phyloP scores from a whole-genome alignment of 2,888 invertebrate genomes.

The Lucinisca nassula region DNA sequence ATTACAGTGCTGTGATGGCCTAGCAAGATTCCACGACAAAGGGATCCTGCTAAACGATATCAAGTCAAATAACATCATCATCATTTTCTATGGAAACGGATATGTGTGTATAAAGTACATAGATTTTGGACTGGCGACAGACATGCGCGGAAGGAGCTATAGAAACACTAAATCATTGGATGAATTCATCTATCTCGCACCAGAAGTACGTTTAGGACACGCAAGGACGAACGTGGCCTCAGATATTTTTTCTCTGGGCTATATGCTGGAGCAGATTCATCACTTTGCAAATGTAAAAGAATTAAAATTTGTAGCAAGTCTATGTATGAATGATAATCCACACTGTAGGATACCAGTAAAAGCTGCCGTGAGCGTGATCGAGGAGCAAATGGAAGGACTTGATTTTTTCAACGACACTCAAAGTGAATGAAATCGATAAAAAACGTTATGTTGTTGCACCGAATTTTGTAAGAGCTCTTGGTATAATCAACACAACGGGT shows the following conservation, averaged over 20 bases:
- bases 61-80: slow-evolving; percentile 64
- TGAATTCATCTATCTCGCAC: slow-evolving; percentile 63
- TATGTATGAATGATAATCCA: slow-evolving; percentile 61
- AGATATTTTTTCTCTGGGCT: slow-evolving; percentile 65
- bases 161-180: slow-evolving; percentile 66
- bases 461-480: no score
- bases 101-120: slow-evolving; percentile 60
- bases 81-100: slow-evolving; percentile 34
- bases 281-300: slow-evolving; percentile 35
- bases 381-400: slow-evolving; percentile 39
- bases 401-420: not conserved
- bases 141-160: slow-evolving; percentile 63
- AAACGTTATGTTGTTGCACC: no score
- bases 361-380: slow-evolving; percentile 37
- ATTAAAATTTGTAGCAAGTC: slow-evolving; percentile 34
- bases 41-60: slow-evolving; percentile 67
- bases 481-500: no score
- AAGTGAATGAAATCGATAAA: no score
- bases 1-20: slow-evolving; percentile 61
- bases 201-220: slow-evolving; percentile 57
- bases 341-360: slow-evolving; percentile 42
- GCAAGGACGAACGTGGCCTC: slow-evolving; percentile 50
- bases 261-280: slow-evolving; percentile 63
- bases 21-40: slow-evolving; percentile 62
- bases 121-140: slow-evolving; percentile 67